A percentile compares a stretch with the other conserved stretches of the same genome.
These are phyloP conservation scores for Synodontis membranacea DNA, from an alignment of 2,113 vertebrate species.

Conservation along the genomic window DNA sequence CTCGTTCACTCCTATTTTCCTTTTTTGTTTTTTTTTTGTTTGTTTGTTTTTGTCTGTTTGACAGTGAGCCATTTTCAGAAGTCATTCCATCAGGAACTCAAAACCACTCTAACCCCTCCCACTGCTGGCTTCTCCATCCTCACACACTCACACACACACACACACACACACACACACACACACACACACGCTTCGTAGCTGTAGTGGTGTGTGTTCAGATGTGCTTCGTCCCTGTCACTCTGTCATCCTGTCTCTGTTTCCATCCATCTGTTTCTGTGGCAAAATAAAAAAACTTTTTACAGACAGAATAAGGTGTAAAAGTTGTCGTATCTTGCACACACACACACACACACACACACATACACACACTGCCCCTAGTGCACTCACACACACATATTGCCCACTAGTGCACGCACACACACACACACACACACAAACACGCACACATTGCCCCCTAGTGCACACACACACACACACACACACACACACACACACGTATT, in stretches of 20 bases:
- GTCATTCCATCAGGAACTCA: constrained; percentile 68
- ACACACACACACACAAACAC: not conserved
- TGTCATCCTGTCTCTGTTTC: constrained; percentile 26
- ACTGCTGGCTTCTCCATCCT: constrained; percentile 33
- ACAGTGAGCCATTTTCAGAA: constrained; percentile 70
- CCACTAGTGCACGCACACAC: no score
- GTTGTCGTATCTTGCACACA: not conserved
- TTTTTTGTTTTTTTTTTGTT: constrained; percentile 61
- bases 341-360: not conserved
- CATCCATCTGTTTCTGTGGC: constrained; percentile 33
- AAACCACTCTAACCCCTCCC: constrained; percentile 41
- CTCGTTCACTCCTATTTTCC: constrained; percentile 53
- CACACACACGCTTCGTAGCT: constrained; percentile 34
- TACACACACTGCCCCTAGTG: not conserved
- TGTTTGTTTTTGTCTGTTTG: constrained; percentile 65
- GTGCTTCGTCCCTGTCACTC: constrained; percentile 38
- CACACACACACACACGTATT: not conserved
- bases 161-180: constrained; percentile 44
- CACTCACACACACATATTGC: not conserved
- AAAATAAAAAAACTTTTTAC: not conserved
- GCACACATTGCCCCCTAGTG: not conserved
- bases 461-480: not conserved
- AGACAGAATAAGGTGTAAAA: not conserved
- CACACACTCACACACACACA: constrained; percentile 33
- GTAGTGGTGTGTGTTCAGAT: constrained; percentile 44